Evolutionary conservation across 2,113 vertebrate species (phyloP), one percentile per base, ranked within the genome.

Genomic region (Syngnathus typhle): DNA sequence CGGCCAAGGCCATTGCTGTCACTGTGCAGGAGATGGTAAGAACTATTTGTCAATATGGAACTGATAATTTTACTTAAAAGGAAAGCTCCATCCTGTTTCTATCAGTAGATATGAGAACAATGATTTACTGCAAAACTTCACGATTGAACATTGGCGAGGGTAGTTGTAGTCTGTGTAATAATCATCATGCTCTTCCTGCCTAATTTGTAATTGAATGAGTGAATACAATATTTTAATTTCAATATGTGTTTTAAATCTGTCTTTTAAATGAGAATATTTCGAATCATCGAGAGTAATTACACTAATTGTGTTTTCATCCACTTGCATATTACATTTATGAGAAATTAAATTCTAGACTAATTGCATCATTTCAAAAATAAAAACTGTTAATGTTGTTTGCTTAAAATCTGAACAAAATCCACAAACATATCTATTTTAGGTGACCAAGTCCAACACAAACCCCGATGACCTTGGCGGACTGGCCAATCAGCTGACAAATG

Each of bases 11-110:
- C 72, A 98, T 99, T 0, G 95, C 97, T 3, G 94, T 99, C 80
- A 98, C 94, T 0, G 96, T 98, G 65, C 97, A 99, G 87, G 97
- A 99, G 83, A 98, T 99, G 95, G 96, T 98, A 76, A 74, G 91
- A 32, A 1, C 39, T 56, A 27, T 55, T 15, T 56, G 55, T 36
- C 2, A 23, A 32, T 5, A 15, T 36, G 6, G 32, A 56, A 32
- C 27, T 56, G 5, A 54, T 54, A 54, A 27, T 1, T 11, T 13
- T 32, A 27, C n/a, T 54, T 23, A 54, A 23, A 23, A 12, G n/a
- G 21, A 5, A 23, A 54, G 18, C 44, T 46, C 13, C 13, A 5
- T 46, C 13, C 13, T 46, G 44, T 46, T 18, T 51, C 18, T n/a
- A n/a, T 51, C 18, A 51, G 21, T 52, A 21, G 49, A 52, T 16